Evolutionary conservation across 2,113 vertebrate species (phyloP).

Genomic region (Vireo altiloquus): DNA sequence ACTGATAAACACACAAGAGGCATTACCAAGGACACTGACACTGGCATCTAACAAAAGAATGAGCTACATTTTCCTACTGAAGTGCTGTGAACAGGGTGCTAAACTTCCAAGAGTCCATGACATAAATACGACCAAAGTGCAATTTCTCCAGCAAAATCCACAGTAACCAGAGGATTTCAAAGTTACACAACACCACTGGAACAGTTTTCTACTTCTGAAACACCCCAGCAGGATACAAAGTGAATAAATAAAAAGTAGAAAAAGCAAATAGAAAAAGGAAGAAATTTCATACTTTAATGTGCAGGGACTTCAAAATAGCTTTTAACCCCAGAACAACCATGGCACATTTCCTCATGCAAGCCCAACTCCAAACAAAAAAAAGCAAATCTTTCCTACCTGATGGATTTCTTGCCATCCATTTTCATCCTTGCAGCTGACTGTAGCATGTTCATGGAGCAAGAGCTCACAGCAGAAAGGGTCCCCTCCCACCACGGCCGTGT

Average conservation of each 20-base stretch:
- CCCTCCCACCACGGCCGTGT: slow-evolving; percentile 88
- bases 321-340: fast-evolving
- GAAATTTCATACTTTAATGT: neutral
- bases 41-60: neutral
- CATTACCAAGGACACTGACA: neutral
- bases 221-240: neutral
- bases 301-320: neutral
- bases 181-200: neutral
- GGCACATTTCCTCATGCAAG: neutral
- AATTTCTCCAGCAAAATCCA: neutral
- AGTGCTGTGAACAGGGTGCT: neutral
- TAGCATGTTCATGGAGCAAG: slow-evolving; percentile 83
- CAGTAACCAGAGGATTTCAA: neutral
- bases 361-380: neutral
- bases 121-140: neutral
- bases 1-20: neutral
- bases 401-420: slow-evolving; percentile 97
- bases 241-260: neutral
- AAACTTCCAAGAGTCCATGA: neutral
- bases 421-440: slow-evolving; percentile 87
- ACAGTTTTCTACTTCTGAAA: neutral
- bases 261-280: neutral
- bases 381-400: slow-evolving; percentile 76
- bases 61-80: neutral
- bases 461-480: slow-evolving; percentile 94